Percentiles rank a stretch among this genome's conserved stretches.
Conservation (phyloP, 1,140 invertebrate genomes). For the Heliconius hermathena region DNA sequence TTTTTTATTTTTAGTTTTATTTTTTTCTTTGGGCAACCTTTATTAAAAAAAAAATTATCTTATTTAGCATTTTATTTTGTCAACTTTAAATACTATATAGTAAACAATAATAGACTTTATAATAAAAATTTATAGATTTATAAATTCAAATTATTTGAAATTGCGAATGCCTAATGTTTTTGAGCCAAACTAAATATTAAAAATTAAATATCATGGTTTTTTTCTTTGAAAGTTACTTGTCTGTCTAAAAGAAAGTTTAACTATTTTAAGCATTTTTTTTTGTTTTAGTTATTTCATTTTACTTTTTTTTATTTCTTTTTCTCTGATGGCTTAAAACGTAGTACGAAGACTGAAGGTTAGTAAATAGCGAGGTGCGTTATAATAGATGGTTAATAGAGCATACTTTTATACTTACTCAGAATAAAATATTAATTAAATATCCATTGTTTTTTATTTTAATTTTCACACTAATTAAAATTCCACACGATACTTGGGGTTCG, state of each 20-base stretch:
- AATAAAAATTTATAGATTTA: no score
- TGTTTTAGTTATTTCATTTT: neutral
- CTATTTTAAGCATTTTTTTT: neutral
- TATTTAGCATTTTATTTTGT: neutral
- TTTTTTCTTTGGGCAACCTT: neutral
- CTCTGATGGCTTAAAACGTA: neutral
- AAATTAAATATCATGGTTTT: no score
- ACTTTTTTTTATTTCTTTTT: neutral
- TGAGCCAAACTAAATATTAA: no score
- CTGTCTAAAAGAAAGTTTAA: neutral
- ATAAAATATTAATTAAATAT: neutral
- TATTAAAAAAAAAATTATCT: neutral
- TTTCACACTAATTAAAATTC: no score
- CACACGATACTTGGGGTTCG: no score
- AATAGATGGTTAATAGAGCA: conserved; percentile 12
- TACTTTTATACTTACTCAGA: conserved; percentile 10
- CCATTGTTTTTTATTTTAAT: neutral
- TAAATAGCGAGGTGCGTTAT: conserved; percentile 1
- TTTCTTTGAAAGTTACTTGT: no score
- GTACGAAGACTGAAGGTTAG: conserved; percentile 3
- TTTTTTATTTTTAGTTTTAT: conserved; percentile 8
- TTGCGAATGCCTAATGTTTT: no score
- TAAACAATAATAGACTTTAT: no score
- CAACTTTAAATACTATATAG: neutral
- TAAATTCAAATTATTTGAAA: no score